Evolutionary conservation across 2,797 vertebrate species (phyloP), one percentile per base, ranked within the genome.

Genomic region (Ctenosaura bakeri): DNA sequence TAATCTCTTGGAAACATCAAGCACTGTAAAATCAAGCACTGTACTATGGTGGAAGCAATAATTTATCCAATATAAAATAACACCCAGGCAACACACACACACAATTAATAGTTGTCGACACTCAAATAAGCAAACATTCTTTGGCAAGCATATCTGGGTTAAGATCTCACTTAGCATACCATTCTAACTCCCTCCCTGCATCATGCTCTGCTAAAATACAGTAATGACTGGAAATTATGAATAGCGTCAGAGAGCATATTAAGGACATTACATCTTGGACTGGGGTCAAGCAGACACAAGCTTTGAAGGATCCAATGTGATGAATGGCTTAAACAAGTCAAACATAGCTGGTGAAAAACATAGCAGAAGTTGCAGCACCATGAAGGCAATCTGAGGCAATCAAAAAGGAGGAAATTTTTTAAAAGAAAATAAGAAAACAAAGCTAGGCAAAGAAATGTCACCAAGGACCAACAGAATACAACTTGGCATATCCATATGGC

Each of bases 21-120:
- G 42, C 42, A 46, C 42, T 46, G 91, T 90, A 86, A 90, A 89
- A 84, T 92, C 82, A 92, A 73, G 54, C 87, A 88, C 62, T 83
- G 76, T 86, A 2, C 0, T 5, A 26, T 0, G 52, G n/a, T 24
- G 69, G 82, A 90, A 93, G 0, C 46, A 93, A 86, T 90, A 56
- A 90, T 26, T 83, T 76, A 2, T 42, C 54, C 74, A 32, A 69
- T 10, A 69, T 10, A 69, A 69, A 69, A 69, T 69, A 12, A 69
- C 66, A 69, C 90, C 90, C 84, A 90, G 71, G 52, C 82, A 90
- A 59, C 83, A 42, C 42, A 86, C 54, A 3, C 32, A 42, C 32
- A 42, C 18, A 32, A 71, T 88, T 52, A 86, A 86, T 32, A 59
- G n/a, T 73, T n/a, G 6, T 3, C 12, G 29, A 89, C 1, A 6